Percentiles rank a stretch among this genome's conserved stretches.
Evolutionary conservation across 2,888 invertebrate genomes (phyloP).

Genomic region (Leucozona laternaria): DNA sequence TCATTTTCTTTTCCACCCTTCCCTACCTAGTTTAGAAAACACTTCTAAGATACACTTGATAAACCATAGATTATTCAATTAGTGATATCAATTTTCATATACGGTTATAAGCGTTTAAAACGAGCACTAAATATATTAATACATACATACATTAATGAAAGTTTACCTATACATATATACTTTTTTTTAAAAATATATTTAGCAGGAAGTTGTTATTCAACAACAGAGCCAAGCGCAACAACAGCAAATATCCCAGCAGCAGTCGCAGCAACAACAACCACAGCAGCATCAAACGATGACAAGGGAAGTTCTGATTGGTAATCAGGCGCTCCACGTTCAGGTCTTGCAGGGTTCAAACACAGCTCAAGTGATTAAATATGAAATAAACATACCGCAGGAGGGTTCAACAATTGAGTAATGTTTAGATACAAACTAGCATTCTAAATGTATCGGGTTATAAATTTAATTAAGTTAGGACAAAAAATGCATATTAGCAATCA

Average conservation of each 20-base stretch:
- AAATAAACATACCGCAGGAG: conserved; percentile 85
- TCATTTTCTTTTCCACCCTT: too few relatives aligned
- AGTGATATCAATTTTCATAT: too few relatives aligned
- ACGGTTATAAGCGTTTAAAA: too few relatives aligned
- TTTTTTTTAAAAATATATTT: neutral
- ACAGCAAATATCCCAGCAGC: conserved; percentile 81
- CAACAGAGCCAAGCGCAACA: conserved; percentile 80
- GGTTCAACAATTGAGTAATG: conserved; percentile 78
- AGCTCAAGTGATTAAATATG: conserved; percentile 85
- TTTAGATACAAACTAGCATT: conserved; percentile 33
- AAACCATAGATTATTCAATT: too few relatives aligned
- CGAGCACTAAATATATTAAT: too few relatives aligned
- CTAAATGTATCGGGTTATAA: conserved; percentile 51
- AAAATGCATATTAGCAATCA: conserved; percentile 60
- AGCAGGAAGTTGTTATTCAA: conserved; percentile 78
- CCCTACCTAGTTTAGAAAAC: too few relatives aligned
- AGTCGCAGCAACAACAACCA: conserved; percentile 83
- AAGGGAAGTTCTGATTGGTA: conserved; percentile 84
- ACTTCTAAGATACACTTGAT: too few relatives aligned
- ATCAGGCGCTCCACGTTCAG: conserved; percentile 83
- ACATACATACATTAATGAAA: too few relatives aligned
- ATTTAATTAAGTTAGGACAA: conserved; percentile 37
- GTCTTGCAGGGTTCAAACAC: conserved; percentile 81
- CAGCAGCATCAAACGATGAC: conserved; percentile 80
- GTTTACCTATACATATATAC: too few relatives aligned